These are phyloP conservation scores for Cyphomyrus plagiostoma DNA, from an alignment of 2,113 vertebrate genomes.

Conservation along the genomic window DNA sequence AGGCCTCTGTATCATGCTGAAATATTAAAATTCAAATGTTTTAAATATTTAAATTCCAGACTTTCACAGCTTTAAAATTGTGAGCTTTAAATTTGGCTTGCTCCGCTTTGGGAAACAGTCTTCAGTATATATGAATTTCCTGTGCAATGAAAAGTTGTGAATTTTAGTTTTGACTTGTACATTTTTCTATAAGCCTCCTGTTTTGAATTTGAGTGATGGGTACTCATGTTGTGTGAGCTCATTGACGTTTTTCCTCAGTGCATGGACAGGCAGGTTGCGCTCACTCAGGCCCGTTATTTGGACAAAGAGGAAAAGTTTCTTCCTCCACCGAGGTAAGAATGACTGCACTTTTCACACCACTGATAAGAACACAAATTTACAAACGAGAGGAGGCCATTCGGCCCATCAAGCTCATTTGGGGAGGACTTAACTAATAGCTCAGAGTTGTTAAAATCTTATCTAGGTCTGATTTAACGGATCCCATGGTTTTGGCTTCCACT, in stretches of 20 bases:
- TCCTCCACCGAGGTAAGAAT: conserved; percentile 76
- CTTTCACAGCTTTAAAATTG: neutral
- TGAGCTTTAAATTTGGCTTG: neutral
- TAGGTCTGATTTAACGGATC: too few species aligned
- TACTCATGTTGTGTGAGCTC: neutral
- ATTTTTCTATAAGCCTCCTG: neutral
- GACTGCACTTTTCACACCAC: neutral
- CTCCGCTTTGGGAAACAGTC: neutral
- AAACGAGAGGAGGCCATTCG: too few species aligned
- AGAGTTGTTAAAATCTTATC: too few species aligned
- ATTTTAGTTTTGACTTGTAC: neutral
- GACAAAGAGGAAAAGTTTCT: conserved; percentile 91
- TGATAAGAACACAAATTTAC: neutral
- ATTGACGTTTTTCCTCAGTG: conserved; percentile 61
- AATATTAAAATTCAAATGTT: neutral
- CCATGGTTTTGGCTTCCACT: too few species aligned
- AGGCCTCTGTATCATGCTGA: neutral
- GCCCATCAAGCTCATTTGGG: too few species aligned
- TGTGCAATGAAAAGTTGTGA: neutral
- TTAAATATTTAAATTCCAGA: neutral
- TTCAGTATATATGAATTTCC: neutral
- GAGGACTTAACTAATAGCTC: too few species aligned
- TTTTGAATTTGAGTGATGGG: neutral
- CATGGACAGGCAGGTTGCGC: conserved; percentile 71
- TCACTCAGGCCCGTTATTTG: conserved; percentile 85